Percentiles rank a stretch among this genome's conserved stretches.
phyloP scores from a whole-genome alignment of 2,888 invertebrate genomes.

The Charanyca ferruginea region DNA sequence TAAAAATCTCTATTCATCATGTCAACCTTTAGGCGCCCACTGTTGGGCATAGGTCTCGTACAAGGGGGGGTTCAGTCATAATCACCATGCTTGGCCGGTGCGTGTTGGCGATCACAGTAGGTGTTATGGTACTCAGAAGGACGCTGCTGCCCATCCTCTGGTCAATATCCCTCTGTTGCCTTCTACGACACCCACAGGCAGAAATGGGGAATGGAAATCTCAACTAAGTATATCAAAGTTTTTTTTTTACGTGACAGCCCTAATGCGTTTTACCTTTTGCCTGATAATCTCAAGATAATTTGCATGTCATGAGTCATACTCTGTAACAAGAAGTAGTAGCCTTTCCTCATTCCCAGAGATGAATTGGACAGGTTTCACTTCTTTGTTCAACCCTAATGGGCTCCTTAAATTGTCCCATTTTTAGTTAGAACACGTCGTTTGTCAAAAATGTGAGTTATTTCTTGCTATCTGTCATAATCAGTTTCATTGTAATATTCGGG shows the following conservation, averaged over 20 bases:
- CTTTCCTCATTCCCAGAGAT: constrained; percentile 42
- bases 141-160: no score
- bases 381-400: constrained; percentile 56
- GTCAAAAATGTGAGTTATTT: constrained; percentile 60
- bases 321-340: constrained; percentile 45
- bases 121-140: no score
- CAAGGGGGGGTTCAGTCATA: no score
- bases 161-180: no score
- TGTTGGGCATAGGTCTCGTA: no score
- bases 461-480: constrained; percentile 62
- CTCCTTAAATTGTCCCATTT: constrained; percentile 57
- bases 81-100: no score
- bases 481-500: constrained; percentile 60
- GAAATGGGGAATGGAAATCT: no score
- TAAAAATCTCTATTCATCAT: no score
- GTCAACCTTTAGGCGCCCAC: no score
- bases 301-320: constrained; percentile 57
- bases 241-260: constrained; percentile 24
- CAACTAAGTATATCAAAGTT: no score
- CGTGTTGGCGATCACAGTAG: no score
- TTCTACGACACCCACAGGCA: no score
- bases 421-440: constrained; percentile 45
- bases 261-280: constrained; percentile 32
- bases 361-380: constrained; percentile 43
- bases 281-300: constrained; percentile 55